Evolutionary conservation across 2,888 invertebrate species (phyloP).

Genomic region (Anthophora plumipes): DNA sequence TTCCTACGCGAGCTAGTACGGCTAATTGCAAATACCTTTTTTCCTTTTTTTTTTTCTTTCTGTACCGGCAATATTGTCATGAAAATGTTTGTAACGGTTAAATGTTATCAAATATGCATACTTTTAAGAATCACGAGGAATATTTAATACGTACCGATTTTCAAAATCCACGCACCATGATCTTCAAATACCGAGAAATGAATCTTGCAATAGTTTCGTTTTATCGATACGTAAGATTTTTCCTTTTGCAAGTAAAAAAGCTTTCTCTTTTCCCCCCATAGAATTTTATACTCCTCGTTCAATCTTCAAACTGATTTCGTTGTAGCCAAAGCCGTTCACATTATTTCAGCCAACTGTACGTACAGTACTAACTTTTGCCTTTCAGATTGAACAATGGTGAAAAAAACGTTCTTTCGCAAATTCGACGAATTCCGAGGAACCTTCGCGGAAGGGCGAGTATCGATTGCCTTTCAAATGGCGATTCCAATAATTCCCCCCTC

Average conservation of each 20-base stretch:
- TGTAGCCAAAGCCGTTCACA: too few species aligned
- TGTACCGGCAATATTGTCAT: neutral
- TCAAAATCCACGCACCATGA: too few species aligned
- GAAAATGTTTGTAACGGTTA: neutral
- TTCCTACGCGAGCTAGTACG: constrained; percentile 7
- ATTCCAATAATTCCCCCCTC: constrained; percentile 19
- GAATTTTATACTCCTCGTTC: too few species aligned
- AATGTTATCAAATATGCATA: neutral
- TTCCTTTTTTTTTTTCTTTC: neutral
- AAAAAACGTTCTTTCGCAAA: neutral
- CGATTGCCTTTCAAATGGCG: constrained; percentile 29
- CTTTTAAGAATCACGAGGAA: too few species aligned
- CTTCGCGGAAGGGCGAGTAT: constrained; percentile 5
- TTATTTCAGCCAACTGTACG: neutral
- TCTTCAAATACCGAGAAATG: too few species aligned
- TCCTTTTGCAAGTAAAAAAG: too few species aligned
- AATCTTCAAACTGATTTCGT: neutral
- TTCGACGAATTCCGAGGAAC: constrained; percentile 1
- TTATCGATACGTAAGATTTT: too few species aligned
- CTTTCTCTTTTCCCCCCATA: too few species aligned
- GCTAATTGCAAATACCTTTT: constrained; percentile 15
- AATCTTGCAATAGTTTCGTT: too few species aligned
- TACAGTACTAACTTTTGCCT: too few species aligned
- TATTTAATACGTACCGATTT: too few species aligned
- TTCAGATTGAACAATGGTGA: neutral